Base-by-base conservation (phyloP, 2,113 vertebrate genomes). In the Amphiprion percula region DNA sequence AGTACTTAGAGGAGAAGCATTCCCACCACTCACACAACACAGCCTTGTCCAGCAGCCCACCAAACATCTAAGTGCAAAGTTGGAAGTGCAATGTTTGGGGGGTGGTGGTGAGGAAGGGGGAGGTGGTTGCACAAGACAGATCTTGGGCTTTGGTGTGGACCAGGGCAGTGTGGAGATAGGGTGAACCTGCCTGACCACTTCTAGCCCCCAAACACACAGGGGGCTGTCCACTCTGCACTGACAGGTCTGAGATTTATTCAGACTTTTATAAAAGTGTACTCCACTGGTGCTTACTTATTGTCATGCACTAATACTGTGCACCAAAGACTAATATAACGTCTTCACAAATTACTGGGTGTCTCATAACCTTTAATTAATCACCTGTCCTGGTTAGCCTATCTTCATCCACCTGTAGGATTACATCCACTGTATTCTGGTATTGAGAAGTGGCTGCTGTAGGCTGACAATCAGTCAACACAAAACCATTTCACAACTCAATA, bases 111-210 rank as follows among this genome's bases (percentile, higher is more conserved):
- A 49, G 44, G 28, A 14, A 26, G 4, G 37, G 6, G 16, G n/a
- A 28, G 24, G 14, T n/a, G n/a, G 49, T 30, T 78, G 61, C 84
- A 79, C 64, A 77, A 85, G 79, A 62, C 79, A 79, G 79, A 28
- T 30, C 53, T 79, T 92, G 93, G 93, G 75, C 93, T 94, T 94
- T 80, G 70, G 94, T 95, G 94, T 88, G 93, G 93, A 93, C 92
- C 88, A 88, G 93, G 93, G 73, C 83, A 92, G 90, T 91, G 85
- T 93, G 95, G 94, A 93, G 93, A 94, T 89, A 92, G 91, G 94
- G 94, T 92, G 87, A 87, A 80, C 80, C 85, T 58, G 83, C 73
- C 74, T 84, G 87, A 70, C 79, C 84, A 75, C 50, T 82, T 74
- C 62, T 17, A 56, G 62, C 70, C 68, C 69, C 66, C 82, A 77